These are phyloP conservation scores for Aphodius granarius DNA, from an alignment of 2,888 invertebrate species.

Conservation along the genomic window DNA sequence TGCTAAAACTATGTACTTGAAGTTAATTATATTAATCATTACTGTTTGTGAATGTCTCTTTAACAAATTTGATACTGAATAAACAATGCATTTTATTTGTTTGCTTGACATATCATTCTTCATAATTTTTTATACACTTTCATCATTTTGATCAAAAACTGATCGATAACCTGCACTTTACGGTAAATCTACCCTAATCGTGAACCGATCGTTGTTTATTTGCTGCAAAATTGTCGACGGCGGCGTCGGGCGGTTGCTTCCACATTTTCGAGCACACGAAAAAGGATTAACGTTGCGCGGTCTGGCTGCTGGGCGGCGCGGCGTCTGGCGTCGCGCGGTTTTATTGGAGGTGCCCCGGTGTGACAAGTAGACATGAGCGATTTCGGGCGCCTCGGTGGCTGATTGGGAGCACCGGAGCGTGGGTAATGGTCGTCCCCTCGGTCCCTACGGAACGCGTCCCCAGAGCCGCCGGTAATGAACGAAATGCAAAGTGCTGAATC, in stretches of 20 bases:
- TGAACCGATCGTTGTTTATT: neutral
- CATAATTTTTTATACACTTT: neutral
- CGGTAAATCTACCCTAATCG: neutral
- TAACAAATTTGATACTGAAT: no score
- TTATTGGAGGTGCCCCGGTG: conserved; percentile 17
- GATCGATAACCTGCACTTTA: neutral
- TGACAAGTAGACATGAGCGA: conserved; percentile 31
- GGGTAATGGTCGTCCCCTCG: conserved; percentile 32
- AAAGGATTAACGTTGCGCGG: conserved; percentile 14
- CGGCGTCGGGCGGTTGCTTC: neutral
- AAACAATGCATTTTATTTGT: no score
- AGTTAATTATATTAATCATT: no score
- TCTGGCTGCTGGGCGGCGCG: neutral
- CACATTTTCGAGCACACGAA: conserved; percentile 3
- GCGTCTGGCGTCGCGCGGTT: conserved; percentile 12
- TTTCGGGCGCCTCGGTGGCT: conserved; percentile 30
- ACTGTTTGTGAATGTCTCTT: no score
- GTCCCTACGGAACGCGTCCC: neutral
- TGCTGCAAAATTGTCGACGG: neutral
- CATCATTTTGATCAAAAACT: neutral
- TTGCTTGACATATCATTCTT: no score
- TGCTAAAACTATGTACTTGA: no score
- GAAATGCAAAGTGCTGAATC: conserved; percentile 40
- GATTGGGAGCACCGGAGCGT: conserved; percentile 35
- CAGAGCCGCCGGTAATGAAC: conserved; percentile 33